Base-by-base conservation (phyloP, 2,113 vertebrate species). In the Crypturellus undulatus region DNA sequence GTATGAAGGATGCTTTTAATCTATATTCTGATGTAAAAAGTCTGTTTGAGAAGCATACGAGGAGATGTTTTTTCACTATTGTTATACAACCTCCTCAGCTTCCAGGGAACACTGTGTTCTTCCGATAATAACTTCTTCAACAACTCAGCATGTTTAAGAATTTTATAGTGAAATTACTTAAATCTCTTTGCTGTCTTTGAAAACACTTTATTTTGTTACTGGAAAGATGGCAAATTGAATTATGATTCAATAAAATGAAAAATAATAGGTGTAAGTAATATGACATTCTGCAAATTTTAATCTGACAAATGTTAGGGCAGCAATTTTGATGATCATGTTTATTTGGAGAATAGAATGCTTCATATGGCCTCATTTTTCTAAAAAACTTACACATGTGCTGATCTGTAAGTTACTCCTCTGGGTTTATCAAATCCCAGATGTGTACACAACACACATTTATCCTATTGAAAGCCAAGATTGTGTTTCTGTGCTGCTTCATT, bases 141-240 rank as follows among this genome's bases (percentile, higher is more conserved):
- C 10, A 77, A 52, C 21, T 77, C 30, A 26, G 1, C 20, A 43
- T 62, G 34, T 71, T 93, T 84, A 81, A 84, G 32, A 72, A 28
- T 10, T 70, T 84, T 90, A 91, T 89, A 73, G 6, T 43, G 14
- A 92, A 92, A 92, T 60, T 70, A 71, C n/a, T 88, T 88, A 76
- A 38, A 68, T 68, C 6, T 51, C 14, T 90, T 67, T 83, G 5
- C 2, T 84, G 5, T 79, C 8, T 79, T 82, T 62, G 22, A 18
- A 89, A 84, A 49, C 26, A 56, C 15, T 58, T 20, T 1, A 52
- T 75, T 91, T 58, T 91, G 5, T 82, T 87, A 59, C 49, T 65
- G n/a, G 17, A 89, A 79, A 21, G 52, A 2, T 82, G 58, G 62
- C 93, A 68, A 82, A 75, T 4, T 47, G 12, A 81, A 76, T 63